Base-by-base conservation (phyloP, 2,888 invertebrate genomes). In the Tanytarsus gracilentus region DNA sequence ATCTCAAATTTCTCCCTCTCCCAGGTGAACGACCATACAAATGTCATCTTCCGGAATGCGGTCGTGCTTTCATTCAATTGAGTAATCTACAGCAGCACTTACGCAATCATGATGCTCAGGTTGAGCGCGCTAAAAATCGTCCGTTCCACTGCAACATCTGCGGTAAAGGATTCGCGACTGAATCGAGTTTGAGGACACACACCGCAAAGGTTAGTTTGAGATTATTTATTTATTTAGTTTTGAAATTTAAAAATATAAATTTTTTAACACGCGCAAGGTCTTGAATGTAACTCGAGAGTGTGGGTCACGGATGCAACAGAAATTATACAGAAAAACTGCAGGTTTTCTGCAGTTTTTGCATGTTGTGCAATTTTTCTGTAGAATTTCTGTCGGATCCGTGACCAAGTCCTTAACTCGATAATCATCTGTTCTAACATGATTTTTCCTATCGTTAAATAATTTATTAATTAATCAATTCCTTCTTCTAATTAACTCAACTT, bases 101-200 rank as follows among this genome's bases (percentile, higher is more conserved):
- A 65, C 79, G 95, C 65, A 96, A 95, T 77, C 95, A 96, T 76
- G 96, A 95, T 72, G 93, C 94, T 62, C 94, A 95, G 74, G 88
- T 93, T 65, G 93, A 94, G 70, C 81, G 94, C 66, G 92, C 94
- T 70, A 94, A 94, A 76, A 94, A 93, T 77, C 80, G 94, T 64
- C 94, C 94, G 59, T 95, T 93, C 76, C 93, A 95, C 71, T 96
- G 96, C 76, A 91, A 88, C 72, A 93, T 95, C 68, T 96, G 96
- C 75, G 94, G 95, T 61, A 93, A 96, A 71, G 93, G 95, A 48
- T 96, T 96, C 72, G 95, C 95, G 62, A 95, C 95, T 49, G 95
- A 96, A 72, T 92, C 92, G 74, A 94, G 93, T 73, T 80, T 96
- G 66, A 81, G 95, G 75, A 94, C 95, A 63, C 96, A 96, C 73